Evolutionary conservation across 2,113 vertebrate genomes (phyloP), one percentile per base, ranked within the genome.

Genomic region (Ammospiza nelsoni): DNA sequence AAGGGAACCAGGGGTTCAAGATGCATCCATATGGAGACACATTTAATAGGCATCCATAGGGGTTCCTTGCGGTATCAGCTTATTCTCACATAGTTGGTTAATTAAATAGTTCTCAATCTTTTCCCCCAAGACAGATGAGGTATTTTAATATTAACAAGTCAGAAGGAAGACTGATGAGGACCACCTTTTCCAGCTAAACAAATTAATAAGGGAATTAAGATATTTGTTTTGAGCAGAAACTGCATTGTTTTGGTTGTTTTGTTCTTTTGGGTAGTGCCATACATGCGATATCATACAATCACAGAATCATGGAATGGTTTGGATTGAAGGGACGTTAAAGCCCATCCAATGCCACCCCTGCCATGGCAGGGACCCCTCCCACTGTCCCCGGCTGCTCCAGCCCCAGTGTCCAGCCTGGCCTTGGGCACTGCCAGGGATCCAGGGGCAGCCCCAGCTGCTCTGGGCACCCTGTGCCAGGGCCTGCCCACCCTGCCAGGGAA

Each of bases 91-190:
- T 91, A 96, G 95, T 74, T 87, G 65, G 69, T 96, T 97, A 95
- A 97, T 97, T 96, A 97, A 97, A 92, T 65, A 94, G 74, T 68
- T 82, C 48, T 92, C 84, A 94, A 84, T 88, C 97, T 58, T 89
- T 84, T 79, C 41, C 81, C 59, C 65, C n/a, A 93, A 95, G 78
- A 87, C 24, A 91, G 73, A 66, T 89, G 81, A 95, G 31, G n/a
- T 78, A 92, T 94, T 97, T 97, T 93, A 94, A 95, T 66, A 94
- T 87, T 74, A 91, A 66, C 2, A 31, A 95, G n/a, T 85, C 69
- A 88, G 85, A 75, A 92, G 66, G 21, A 89, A 37, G 39, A 8
- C 41, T 74, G 59, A n/a, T 6, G 18, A 57, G 41, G 5, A 48
- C 88, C 39, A 65, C 41, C 55, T 3, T 39, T 91, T 93, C 49